A percentile compares a stretch with the other conserved stretches of the same genome.
phyloP scores from a whole-genome alignment of 2,113 vertebrate species.

The Psilopsiagon aurifrons region DNA sequence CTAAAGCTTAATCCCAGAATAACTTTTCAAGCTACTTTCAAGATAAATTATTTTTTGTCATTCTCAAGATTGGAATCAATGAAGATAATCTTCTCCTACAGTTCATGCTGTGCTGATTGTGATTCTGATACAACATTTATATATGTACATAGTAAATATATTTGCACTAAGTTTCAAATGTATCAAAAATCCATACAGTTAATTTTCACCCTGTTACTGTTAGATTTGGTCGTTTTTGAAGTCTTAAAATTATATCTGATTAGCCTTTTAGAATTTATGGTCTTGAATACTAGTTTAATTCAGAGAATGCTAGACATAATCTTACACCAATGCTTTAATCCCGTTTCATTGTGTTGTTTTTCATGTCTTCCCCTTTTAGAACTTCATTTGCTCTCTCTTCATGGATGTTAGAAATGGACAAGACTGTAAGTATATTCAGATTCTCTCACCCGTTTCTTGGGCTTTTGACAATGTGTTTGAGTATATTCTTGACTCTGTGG shows the following conservation, averaged over 20 bases:
- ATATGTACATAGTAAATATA: neutral
- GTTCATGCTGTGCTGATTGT: neutral
- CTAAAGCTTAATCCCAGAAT: neutral
- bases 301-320: neutral
- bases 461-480: neutral
- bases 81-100: neutral
- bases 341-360: neutral
- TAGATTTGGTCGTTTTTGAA: neutral
- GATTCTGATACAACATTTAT: neutral
- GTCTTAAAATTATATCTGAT: neutral
- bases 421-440: neutral
- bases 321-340: neutral
- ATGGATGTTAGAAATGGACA: neutral
- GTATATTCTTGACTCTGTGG: neutral
- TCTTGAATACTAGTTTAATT: neutral
- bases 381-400: neutral
- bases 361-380: neutral
- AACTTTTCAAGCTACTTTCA: neutral
- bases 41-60: neutral
- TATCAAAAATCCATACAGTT: neutral
- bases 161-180: constrained; percentile 18
- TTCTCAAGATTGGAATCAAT: neutral
- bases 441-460: constrained; percentile 8
- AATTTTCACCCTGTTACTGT: neutral
- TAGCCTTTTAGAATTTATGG: neutral